These are phyloP conservation scores for Tribolium freemani DNA, from an alignment of 2,888 invertebrate species.

Conservation along the genomic window DNA sequence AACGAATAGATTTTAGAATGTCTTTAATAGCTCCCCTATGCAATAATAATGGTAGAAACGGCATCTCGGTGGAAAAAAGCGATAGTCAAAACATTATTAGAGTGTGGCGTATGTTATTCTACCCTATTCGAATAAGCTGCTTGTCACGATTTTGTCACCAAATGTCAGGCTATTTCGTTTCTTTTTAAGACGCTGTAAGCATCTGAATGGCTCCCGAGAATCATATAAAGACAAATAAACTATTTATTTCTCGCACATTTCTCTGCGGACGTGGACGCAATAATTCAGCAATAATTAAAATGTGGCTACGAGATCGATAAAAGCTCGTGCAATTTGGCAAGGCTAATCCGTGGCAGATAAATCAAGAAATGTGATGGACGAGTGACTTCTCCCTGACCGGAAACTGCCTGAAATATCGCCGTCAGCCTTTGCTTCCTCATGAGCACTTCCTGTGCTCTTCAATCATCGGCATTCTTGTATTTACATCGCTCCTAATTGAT, in stretches of 20 bases:
- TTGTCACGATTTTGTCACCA: slow-evolving; percentile 44
- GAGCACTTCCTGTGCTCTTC: slow-evolving; percentile 48
- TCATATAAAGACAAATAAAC: slow-evolving; percentile 23
- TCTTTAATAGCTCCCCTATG: slow-evolving; percentile 32
- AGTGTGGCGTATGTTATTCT: slow-evolving; percentile 32
- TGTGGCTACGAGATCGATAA: not conserved
- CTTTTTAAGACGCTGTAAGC: slow-evolving; percentile 40
- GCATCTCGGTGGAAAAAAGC: slow-evolving; percentile 19
- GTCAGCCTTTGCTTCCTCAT: slow-evolving; percentile 44
- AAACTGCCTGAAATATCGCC: slow-evolving; percentile 44
- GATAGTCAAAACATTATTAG: slow-evolving; percentile 42
- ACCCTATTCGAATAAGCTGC: slow-evolving; percentile 44
- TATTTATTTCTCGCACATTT: slow-evolving; percentile 7
- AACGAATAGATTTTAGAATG: slow-evolving; percentile 25
- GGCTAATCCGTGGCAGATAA: slow-evolving; percentile 39
- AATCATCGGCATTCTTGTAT: slow-evolving; percentile 48
- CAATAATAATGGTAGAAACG: slow-evolving; percentile 33
- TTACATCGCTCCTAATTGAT: slow-evolving; percentile 50
- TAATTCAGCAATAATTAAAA: no score
- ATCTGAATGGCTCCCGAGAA: slow-evolving; percentile 13
- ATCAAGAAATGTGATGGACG: slow-evolving; percentile 50
- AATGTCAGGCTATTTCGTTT: slow-evolving; percentile 44
- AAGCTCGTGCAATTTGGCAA: slow-evolving; percentile 5
- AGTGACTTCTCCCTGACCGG: slow-evolving; percentile 43
- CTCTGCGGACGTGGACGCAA: not conserved